These are phyloP conservation scores for Anoura caudifer DNA, from an alignment of 2,113 vertebrate genomes.

Conservation along the genomic window DNA sequence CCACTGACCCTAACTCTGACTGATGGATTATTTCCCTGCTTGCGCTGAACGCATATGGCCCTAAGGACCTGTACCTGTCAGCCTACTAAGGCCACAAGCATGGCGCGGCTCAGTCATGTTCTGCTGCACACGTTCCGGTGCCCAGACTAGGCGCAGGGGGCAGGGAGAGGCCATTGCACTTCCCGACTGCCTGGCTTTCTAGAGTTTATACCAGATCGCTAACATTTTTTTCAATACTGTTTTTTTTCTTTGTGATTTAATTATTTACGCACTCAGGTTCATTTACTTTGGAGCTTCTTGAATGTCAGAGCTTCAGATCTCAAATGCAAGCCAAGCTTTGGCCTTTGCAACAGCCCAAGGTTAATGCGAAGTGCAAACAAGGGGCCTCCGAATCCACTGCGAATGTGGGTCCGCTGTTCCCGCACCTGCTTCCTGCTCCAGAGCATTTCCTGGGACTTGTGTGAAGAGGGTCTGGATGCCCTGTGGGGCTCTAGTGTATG, in stretches of 20 bases:
- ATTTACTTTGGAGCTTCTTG: constrained; percentile 77
- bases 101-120: neutral
- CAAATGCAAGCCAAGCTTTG: constrained; percentile 62
- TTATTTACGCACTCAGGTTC: constrained; percentile 69
- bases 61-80: neutral
- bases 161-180: constrained; percentile 4
- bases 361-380: constrained; percentile 72
- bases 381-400: neutral
- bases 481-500: neutral
- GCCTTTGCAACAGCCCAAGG: constrained; percentile 63
- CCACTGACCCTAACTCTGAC: neutral
- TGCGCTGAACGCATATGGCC: neutral
- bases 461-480: neutral
- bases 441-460: neutral
- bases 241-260: constrained; percentile 62
- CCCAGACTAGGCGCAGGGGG: neutral
- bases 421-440: neutral
- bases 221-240: constrained; percentile 54
- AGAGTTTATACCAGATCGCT: constrained; percentile 46
- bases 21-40: neutral
- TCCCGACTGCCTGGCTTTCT: constrained; percentile 47
- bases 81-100: neutral
- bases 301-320: constrained; percentile 74
- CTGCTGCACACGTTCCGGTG: neutral
- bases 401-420: neutral